Evolutionary conservation across 2,113 vertebrate genomes (phyloP), one percentile per base, ranked within the genome.

Genomic region (Chascanopsetta lugubris): DNA sequence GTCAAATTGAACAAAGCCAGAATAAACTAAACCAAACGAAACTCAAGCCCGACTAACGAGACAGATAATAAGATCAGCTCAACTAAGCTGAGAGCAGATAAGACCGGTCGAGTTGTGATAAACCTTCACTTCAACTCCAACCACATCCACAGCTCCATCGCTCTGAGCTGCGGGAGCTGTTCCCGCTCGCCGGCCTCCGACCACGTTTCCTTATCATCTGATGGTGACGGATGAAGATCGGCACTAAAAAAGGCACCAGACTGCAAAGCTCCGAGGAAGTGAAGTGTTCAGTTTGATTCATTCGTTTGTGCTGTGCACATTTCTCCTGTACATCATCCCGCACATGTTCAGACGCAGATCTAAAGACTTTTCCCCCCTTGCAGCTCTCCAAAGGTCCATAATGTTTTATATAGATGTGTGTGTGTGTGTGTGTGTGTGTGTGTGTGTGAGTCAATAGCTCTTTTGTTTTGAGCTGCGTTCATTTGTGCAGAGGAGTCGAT

Each of bases 161-260:
- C 42, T 56, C 70, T 22, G 32, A 66, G 34, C 51, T 51, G 59
- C 21, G 82, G 77, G 64, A 82, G 59, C 53, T n/a, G 51, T 30
- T 56, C 74, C 64, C 38, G 34, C 13, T 2, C 6, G 10, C 67
- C 81, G 72, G 79, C 77, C 22, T 32, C 0, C 15, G 61, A 53
- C 64, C 72, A 69, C 63, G 53, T 83, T 79, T 87, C 78, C 81
- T 65, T 26, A 32, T 59, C 71, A 81, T 80, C 80, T 77, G 43
- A 73, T 61, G 68, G 66, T 83, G 86, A 89, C 79, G 86, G 81
- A 88, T 87, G 80, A 72, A 59, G n/a, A 72, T 61, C 59, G 47
- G 25, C 61, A 42, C 69, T 49, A 77, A 83, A 40, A 25, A 72
- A 64, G 73, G 70, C 74, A 71, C 68, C 50, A 17, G 56, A 77